phyloP scores from a whole-genome alignment of 2,113 vertebrate genomes.

The Marmota flaviventris region DNA sequence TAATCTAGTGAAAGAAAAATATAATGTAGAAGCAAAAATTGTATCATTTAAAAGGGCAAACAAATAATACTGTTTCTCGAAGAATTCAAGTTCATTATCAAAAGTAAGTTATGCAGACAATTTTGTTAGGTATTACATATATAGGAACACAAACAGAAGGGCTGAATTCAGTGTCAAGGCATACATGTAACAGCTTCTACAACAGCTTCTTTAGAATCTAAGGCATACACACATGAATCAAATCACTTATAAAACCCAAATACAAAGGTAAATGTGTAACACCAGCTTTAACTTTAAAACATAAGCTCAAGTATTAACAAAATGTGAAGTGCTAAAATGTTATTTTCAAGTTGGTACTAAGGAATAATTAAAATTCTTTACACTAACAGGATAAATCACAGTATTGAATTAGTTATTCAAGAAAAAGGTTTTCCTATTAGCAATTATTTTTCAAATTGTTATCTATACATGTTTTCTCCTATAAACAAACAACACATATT shows the following conservation, averaged over 20 bases:
- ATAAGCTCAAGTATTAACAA: conserved; percentile 4
- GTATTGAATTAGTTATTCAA: not conserved
- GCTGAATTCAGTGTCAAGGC: not conserved
- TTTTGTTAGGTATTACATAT: not conserved
- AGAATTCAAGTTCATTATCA: not conserved
- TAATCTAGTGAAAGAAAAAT: conserved; percentile 33
- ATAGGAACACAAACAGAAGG: not conserved
- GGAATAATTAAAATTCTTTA: conserved; percentile 41
- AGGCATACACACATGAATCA: not conserved
- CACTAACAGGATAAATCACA: not conserved
- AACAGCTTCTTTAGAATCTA: not conserved
- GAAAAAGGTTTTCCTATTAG: not conserved
- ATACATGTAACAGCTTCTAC: not conserved
- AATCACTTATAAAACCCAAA: conserved; percentile 5
- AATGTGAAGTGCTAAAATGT: not conserved
- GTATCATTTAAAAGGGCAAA: not conserved
- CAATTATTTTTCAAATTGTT: conserved; percentile 25
- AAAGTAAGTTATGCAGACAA: not conserved
- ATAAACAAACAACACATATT: not conserved
- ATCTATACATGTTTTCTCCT: not conserved
- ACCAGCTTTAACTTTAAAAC: not conserved
- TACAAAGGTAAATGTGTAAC: not conserved
- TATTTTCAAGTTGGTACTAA: not conserved
- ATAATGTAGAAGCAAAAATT: not conserved
- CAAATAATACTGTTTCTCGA: not conserved